Evolutionary conservation across 92 coral and sea anemone genomes (phyloP).

Genomic region (Epizoanthus fatuus): DNA sequence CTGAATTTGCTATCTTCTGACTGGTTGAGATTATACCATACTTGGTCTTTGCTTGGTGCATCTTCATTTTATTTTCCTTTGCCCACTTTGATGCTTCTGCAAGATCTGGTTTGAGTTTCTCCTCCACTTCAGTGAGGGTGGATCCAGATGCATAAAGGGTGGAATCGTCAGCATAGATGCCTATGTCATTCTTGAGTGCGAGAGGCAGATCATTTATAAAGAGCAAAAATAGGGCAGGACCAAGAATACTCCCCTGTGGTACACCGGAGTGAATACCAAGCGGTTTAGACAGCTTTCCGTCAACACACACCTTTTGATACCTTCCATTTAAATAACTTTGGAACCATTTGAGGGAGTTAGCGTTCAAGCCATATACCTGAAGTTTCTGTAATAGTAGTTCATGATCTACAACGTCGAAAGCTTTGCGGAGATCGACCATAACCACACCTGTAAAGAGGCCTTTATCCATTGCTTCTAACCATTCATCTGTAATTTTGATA

Average conservation of each 20-base stretch:
- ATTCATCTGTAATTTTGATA: constrained; percentile 45
- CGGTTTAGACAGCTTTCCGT: constrained; percentile 50
- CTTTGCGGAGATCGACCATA: constrained; percentile 53
- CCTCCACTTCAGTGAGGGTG: no score
- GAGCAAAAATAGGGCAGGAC: constrained; percentile 56
- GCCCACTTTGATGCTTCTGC: no score
- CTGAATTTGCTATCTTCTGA: no score
- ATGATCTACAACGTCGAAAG: constrained; percentile 49
- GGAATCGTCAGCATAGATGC: constrained; percentile 69
- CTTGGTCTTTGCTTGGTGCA: no score
- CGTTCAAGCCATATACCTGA: constrained; percentile 56
- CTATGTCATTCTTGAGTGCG: constrained; percentile 44
- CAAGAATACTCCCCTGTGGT: constrained; percentile 71
- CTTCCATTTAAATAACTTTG: constrained; percentile 56
- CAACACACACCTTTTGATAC: constrained; percentile 58
- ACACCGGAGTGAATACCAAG: constrained; percentile 25
- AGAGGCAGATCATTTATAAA: constrained; percentile 70
- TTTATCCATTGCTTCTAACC: constrained; percentile 62
- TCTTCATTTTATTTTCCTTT: no score
- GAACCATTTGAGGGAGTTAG: constrained; percentile 51
- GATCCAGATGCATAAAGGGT: no score
- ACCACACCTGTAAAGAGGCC: constrained; percentile 42
- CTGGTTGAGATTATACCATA: no score
- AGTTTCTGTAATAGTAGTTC: constrained; percentile 51
- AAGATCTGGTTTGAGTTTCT: no score